Evolutionary conservation across 2,797 vertebrate genomes (phyloP), one percentile per base, ranked within the genome.

Genomic region (Bradypodion pumilum): DNA sequence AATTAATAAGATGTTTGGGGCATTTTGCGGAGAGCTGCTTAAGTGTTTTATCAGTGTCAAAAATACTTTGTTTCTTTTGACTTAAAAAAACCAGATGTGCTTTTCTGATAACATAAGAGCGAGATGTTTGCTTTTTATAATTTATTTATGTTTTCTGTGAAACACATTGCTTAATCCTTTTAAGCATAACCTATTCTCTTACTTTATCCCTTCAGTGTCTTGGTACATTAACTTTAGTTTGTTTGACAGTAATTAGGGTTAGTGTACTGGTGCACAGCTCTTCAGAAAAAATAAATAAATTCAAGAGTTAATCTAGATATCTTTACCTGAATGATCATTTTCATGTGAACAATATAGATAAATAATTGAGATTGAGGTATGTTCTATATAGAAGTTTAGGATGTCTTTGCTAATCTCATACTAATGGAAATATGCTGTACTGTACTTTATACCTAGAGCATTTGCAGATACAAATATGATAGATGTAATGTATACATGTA

Each of bases 21-120:
- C 79, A 63, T 87, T 62, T 74, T 52, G 9, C 82, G 52, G n/a
- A 40, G 15, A 35, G n/a, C 16, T 49, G 29, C 5, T 78, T 92
- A 82, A 92, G 90, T 91, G 87, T 91, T 92, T 89, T 78, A 88
- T 90, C 81, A 88, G 76, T 76, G 80, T 84, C 89, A 91, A 44
- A 93, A 90, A 83, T 87, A 68, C 77, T 90, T 88, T 84, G 89
- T 68, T 69, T 69, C n/a, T 81, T 87, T 88, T 63, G 59, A 59
- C 35, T 66, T 9, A 59, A 89, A 78, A 83, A 75, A 62, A 35
- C 21, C 49, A 52, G 49, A 27, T 1, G 63, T 12, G 6, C 2
- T 42, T 60, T 15, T 7, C 37, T 74, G 21, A 86, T 15, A 0
- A 0, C 70, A 79, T 25, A 0, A 0, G 60, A 73, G 9, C 27